Evolutionary conservation across 2,113 vertebrate genomes (phyloP).

Genomic region (Eurystomus gularis): DNA sequence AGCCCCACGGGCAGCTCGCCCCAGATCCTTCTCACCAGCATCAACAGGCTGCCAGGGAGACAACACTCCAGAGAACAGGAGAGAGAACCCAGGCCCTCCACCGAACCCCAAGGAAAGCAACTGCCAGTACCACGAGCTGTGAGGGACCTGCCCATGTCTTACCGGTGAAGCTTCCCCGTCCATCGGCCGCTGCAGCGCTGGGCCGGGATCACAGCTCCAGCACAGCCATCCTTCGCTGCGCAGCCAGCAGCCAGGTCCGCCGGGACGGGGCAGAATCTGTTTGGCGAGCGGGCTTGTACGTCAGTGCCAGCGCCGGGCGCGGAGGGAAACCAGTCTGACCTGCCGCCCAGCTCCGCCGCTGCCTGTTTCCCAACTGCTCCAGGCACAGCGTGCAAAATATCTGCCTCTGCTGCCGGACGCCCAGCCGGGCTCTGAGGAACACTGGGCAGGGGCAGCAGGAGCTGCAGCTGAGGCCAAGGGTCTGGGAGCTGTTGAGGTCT

Average conservation of each 20-base stretch:
- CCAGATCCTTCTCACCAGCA: not conserved
- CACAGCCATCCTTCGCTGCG: not conserved
- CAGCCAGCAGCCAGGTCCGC: not conserved
- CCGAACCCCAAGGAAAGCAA: not conserved
- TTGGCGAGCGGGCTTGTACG: constrained; percentile 44
- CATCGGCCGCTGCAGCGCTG: constrained; percentile 31
- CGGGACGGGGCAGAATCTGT: not conserved
- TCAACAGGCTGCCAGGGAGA: not conserved
- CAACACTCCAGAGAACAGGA: not conserved
- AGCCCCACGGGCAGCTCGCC: not conserved
- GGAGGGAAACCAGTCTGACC: constrained; percentile 54
- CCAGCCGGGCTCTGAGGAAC: not conserved
- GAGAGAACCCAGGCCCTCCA: not conserved
- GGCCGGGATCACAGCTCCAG: constrained; percentile 11
- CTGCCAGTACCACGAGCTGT: accelerated
- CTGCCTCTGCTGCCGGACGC: not conserved
- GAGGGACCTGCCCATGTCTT: not conserved
- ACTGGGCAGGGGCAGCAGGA: not conserved
- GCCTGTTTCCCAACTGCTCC: constrained; percentile 34
- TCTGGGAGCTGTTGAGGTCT: not conserved
- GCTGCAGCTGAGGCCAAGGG: accelerated
- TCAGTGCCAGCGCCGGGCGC: not conserved
- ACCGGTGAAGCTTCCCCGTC: constrained; percentile 38
- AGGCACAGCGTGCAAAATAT: not conserved
- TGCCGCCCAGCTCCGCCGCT: not conserved